These are phyloP conservation scores for Lateolabrax maculatus DNA, from an alignment of 2,797 vertebrate species.

Conservation along the genomic window DNA sequence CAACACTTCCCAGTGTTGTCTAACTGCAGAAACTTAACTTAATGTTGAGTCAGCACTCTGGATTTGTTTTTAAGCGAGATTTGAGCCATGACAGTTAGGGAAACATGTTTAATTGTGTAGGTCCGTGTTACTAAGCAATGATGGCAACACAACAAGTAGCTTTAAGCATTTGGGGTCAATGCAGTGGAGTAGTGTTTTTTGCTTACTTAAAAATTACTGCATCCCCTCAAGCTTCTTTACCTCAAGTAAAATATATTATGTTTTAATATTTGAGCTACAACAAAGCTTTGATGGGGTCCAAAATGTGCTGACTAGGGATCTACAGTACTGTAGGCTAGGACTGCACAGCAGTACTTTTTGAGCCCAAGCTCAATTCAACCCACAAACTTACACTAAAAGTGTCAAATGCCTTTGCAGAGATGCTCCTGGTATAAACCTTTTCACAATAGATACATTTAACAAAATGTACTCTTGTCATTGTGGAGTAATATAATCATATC, in stretches of 20 bases:
- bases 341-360: neutral
- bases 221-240: neutral
- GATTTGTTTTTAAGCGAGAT: neutral
- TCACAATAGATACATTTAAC: neutral
- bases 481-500: neutral
- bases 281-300: neutral
- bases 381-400: neutral
- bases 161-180: neutral
- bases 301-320: neutral
- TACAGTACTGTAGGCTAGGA: neutral
- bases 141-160: neutral
- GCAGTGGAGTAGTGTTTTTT: neutral
- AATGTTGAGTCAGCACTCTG: neutral
- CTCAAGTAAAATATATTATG: slow-evolving; percentile 2
- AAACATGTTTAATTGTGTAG: neutral
- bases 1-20: neutral
- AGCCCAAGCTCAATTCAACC: neutral
- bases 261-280: neutral
- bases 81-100: neutral
- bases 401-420: neutral
- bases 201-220: neutral
- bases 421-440: neutral
- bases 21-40: neutral
- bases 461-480: neutral
- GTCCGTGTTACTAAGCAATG: neutral